These are phyloP conservation scores for Drosophila willistoni DNA, from an alignment of 1,140 invertebrate genomes.

Conservation along the genomic window DNA sequence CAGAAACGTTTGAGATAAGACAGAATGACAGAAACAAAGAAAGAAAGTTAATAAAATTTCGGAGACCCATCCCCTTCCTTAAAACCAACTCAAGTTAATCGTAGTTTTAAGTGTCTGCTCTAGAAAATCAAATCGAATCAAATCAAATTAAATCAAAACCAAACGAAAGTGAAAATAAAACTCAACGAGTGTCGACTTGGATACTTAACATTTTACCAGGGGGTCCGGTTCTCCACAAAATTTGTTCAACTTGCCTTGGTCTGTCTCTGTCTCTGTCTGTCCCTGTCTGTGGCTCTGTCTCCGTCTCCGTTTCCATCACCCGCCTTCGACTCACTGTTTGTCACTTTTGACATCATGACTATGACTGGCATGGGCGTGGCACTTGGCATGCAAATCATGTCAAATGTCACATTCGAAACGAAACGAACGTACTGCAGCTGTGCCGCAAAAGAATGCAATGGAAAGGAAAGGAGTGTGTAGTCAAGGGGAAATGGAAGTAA, in stretches of 20 bases:
- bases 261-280: slow-evolving; percentile 9
- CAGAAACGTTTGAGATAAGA: slow-evolving; percentile 38
- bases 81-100: slow-evolving; percentile 29
- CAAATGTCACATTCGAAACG: slow-evolving; percentile 66
- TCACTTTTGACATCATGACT: slow-evolving; percentile 48
- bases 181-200: slow-evolving; percentile 54
- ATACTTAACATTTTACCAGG: slow-evolving; percentile 17
- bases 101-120: slow-evolving; percentile 19
- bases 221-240: slow-evolving; percentile 3
- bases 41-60: slow-evolving; percentile 14
- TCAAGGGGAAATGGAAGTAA: background rate
- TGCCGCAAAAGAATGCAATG: background rate
- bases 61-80: background rate
- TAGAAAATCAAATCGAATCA: slow-evolving; percentile 32
- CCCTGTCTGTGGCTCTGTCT: background rate
- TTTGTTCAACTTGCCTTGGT: slow-evolving; percentile 25
- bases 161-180: slow-evolving; percentile 76
- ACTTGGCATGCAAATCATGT: slow-evolving; percentile 80
- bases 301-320: slow-evolving; percentile 6
- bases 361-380: slow-evolving; percentile 69
- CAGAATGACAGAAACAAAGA: slow-evolving; percentile 9
- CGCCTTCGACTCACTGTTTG: slow-evolving; percentile 25
- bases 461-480: too few species aligned
- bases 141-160: slow-evolving; percentile 61
- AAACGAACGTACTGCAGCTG: slow-evolving; percentile 53